phyloP scores from a whole-genome alignment of 2,113 vertebrate species.

The Eulemur rufifrons region DNA sequence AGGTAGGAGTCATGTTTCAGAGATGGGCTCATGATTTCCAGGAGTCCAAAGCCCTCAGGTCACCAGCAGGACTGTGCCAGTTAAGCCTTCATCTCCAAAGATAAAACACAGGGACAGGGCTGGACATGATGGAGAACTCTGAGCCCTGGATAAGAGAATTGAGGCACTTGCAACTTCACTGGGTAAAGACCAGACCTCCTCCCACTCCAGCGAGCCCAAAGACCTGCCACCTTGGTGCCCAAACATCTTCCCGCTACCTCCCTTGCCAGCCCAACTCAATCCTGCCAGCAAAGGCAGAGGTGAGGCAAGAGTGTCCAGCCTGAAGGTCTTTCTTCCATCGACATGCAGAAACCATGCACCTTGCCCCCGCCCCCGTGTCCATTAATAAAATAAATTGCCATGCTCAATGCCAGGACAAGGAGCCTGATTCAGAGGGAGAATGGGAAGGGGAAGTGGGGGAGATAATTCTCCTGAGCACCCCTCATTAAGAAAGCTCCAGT shows the following conservation, averaged over 20 bases:
- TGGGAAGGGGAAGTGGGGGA: not conserved
- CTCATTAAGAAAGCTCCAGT: not conserved
- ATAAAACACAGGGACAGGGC: not conserved
- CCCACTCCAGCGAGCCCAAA: not conserved
- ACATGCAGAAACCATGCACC: not conserved
- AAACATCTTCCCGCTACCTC: not conserved
- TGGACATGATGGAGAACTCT: not conserved
- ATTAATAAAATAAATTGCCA: slow-evolving; percentile 54
- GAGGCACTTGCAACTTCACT: not conserved
- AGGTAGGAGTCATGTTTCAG: not conserved
- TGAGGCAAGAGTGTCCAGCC: not conserved
- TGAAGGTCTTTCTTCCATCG: not conserved
- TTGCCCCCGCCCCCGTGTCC: not conserved
- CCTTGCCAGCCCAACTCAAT: not conserved
- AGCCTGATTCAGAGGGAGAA: not conserved
- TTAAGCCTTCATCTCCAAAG: not conserved
- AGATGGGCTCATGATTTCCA: not conserved
- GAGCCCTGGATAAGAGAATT: not conserved
- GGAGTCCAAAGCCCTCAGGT: not conserved
- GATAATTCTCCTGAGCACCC: not conserved
- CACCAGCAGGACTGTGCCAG: not conserved
- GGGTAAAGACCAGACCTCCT: not conserved
- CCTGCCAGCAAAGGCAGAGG: not conserved
- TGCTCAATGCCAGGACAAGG: not conserved
- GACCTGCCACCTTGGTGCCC: not conserved